Conservation (phyloP, 2,797 vertebrate genomes). For the Podarcis lilfordi region DNA sequence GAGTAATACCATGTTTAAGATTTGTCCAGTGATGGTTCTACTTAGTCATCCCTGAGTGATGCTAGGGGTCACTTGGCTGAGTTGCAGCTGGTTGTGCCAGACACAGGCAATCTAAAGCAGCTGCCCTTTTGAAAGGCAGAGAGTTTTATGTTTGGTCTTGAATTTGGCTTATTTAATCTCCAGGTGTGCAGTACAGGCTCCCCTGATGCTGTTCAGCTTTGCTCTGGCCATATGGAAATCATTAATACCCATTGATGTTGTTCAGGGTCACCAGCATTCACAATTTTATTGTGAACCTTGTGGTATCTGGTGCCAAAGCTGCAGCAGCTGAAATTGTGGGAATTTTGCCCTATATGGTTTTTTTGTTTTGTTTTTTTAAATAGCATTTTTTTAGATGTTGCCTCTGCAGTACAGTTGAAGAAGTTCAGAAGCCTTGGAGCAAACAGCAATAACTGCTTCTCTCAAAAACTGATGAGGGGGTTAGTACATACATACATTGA, state of each 20-base stretch:
- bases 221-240: constrained; percentile 6
- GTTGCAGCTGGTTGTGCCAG: neutral
- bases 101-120: constrained; percentile 16
- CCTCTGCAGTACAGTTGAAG: neutral
- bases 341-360: neutral
- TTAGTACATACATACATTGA: neutral
- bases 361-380: neutral
- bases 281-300: constrained; percentile 29
- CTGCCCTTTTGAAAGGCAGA: constrained; percentile 1
- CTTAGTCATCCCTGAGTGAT: neutral
- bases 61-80: rapidly evolving
- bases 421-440: neutral
- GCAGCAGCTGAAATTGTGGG: constrained; percentile 13
- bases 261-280: constrained; percentile 20
- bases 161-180: constrained; percentile 22
- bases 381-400: neutral
- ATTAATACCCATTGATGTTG: neutral
- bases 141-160: constrained; percentile 14
- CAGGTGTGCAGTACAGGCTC: constrained; percentile 9
- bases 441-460: neutral
- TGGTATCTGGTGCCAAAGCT: neutral
- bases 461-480: neutral
- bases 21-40: neutral
- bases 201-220: neutral
- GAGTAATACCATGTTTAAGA: neutral